These are phyloP conservation scores for Mesocentrotus franciscanus DNA, from an alignment of 53 echinoderm and acorn worm species.

Conservation along the genomic window DNA sequence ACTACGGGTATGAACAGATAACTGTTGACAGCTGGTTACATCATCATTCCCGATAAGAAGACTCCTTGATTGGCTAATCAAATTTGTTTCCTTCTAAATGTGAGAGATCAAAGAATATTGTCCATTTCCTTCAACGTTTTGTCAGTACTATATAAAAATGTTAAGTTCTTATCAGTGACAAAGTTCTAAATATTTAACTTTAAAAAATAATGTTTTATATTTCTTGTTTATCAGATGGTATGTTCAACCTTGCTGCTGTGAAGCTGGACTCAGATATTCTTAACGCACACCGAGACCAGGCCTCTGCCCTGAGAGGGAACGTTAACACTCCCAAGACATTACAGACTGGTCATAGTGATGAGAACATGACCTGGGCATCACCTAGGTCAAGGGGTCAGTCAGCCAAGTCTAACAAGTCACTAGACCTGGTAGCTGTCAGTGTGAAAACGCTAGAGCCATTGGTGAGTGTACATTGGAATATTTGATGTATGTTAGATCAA, in stretches of 20 bases:
- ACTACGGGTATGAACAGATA: too few species aligned
- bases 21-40: too few species aligned
- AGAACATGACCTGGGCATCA: slow-evolving; percentile 66
- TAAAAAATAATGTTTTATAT: too few species aligned
- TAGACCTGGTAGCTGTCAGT: slow-evolving; percentile 75
- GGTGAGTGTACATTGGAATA: slow-evolving; percentile 68
- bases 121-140: background rate
- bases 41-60: too few species aligned
- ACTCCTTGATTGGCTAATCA: too few species aligned
- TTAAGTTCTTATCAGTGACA: too few species aligned
- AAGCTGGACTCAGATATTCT: slow-evolving; percentile 84
- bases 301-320: slow-evolving; percentile 24
- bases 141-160: too few species aligned
- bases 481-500: background rate
- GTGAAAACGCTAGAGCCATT: slow-evolving; percentile 79
- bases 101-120: background rate
- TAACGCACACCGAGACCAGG: slow-evolving; percentile 28
- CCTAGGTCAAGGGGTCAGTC: slow-evolving; percentile 75
- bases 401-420: slow-evolving; percentile 81
- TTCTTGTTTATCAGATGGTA: slow-evolving; percentile 74
- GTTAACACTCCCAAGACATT: slow-evolving; percentile 56
- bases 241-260: slow-evolving; percentile 78
- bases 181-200: too few species aligned
- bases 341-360: slow-evolving; percentile 70
- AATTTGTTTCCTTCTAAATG: background rate